These are phyloP conservation scores for Macrobrachium nipponense DNA, from an alignment of 1,140 invertebrate species.

Conservation along the genomic window DNA sequence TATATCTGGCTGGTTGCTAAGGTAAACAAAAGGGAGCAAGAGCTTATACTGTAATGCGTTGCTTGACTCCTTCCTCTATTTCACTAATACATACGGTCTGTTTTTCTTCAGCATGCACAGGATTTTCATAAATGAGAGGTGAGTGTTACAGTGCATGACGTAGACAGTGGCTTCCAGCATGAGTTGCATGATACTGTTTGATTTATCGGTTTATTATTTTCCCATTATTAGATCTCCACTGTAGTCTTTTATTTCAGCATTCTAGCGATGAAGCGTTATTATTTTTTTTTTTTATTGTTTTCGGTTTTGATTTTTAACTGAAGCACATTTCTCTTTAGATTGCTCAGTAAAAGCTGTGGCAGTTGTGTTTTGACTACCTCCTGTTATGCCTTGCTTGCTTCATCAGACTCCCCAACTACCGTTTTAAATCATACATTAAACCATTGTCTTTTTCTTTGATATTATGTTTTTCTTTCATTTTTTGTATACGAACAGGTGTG, in stretches of 20 bases:
- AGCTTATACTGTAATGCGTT: constrained; percentile 25
- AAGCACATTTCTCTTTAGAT: too few relatives aligned
- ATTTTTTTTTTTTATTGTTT: too few relatives aligned
- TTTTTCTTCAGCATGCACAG: constrained; percentile 61
- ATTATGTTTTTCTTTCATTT: too few relatives aligned
- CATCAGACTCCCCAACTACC: too few relatives aligned
- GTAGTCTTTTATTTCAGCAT: not conserved
- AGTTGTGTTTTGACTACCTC: too few relatives aligned
- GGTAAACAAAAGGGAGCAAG: constrained; percentile 18
- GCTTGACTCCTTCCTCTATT: constrained; percentile 36
- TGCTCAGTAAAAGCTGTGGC: too few relatives aligned
- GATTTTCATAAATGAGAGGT: constrained; percentile 60
- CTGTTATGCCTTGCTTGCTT: too few relatives aligned
- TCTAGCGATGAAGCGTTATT: too few relatives aligned
- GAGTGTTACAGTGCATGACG: constrained; percentile 50
- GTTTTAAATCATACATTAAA: too few relatives aligned
- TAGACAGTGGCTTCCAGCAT: constrained; percentile 12
- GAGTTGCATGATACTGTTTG: constrained; percentile 27
- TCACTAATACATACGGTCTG: constrained; percentile 59
- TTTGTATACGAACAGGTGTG: too few relatives aligned
- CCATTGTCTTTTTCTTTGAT: too few relatives aligned
- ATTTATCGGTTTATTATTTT: not conserved
- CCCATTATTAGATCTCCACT: not conserved
- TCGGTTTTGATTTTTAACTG: too few relatives aligned
- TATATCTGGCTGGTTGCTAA: not conserved